These are phyloP conservation scores for Corythoichthys haematopterus DNA, from an alignment of 2,113 vertebrate species.

Conservation along the genomic window DNA sequence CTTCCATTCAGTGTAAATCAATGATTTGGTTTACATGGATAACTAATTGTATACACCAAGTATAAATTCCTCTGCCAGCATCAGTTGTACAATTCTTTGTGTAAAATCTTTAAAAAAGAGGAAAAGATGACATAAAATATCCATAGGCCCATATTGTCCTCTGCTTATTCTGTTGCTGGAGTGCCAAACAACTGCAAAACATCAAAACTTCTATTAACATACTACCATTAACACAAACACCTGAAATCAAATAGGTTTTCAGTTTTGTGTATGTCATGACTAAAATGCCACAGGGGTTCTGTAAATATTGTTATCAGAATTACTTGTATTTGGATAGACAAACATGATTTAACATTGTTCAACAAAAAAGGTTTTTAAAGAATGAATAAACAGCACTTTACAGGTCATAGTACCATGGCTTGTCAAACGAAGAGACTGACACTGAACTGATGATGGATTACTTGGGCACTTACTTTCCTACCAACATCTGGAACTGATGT, in stretches of 20 bases:
- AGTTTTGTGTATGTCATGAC: not conserved
- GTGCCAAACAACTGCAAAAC: not conserved
- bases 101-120: not conserved
- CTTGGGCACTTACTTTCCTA: conserved; percentile 82
- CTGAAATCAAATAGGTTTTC: not conserved
- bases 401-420: not conserved
- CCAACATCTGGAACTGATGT: conserved; percentile 87
- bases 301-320: not conserved
- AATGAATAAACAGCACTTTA: not conserved
- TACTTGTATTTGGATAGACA: not conserved
- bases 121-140: not conserved
- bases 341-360: not conserved
- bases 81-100: not conserved
- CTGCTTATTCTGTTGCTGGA: too few relatives aligned
- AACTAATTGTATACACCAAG: not conserved
- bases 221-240: not conserved
- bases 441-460: not conserved
- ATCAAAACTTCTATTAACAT: not conserved
- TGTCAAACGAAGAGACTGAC: not conserved
- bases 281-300: not conserved
- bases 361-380: not conserved
- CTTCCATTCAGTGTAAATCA: not conserved
- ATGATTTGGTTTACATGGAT: not conserved
- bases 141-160: too few relatives aligned
- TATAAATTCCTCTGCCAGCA: not conserved